Evolutionary conservation across 2,113 vertebrate genomes (phyloP), one percentile per base, ranked within the genome.

Genomic region (Carassius carassius): DNA sequence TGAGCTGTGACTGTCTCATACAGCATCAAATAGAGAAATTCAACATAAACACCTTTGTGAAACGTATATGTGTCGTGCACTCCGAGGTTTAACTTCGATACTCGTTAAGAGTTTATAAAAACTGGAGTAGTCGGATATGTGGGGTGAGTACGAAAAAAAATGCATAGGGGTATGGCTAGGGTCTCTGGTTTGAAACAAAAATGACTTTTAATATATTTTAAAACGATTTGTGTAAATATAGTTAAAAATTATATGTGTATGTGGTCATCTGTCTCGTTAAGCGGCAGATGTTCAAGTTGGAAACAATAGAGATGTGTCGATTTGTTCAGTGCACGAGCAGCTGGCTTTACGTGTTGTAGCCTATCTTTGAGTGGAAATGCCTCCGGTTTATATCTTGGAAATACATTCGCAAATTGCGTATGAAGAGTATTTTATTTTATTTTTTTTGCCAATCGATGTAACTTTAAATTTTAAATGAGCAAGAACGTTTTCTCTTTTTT

Each of bases 1-100:
- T 91, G 89, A 90, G 76, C 90, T 91, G 87, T 91, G 92, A 93
- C 92, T 94, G 92, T 93, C 94, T 93, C 92, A 91, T 37, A 90
- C 87, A 90, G 90, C 88, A 92, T 90, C 91, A 94, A 91, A n/a
- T 3, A 21, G 80, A n/a, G 80, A 82, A 82, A 82, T 70, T 23
- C 29, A 70, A 65, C 58, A 65, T 47, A 17, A 37, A 14, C 78
- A 80, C 58, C 35, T 23, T 47, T 63, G 21, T 63, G 23, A 63
- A 80, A 44, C 78, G 35, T 41, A 54, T 29, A 82, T 70, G 80
- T 54, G 44, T 91, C 92, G 90, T 91, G 95, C 87, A 92, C 90
- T 88, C 91, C 91, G 90, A 90, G 90, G 92, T 90, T 85, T 91
- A 93, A 89, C 87, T 85, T 69, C 89, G 91, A 84, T 72, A 89